phyloP scores from a whole-genome alignment of 2,797 vertebrate genomes.

The Paedocypris micromegethes region DNA sequence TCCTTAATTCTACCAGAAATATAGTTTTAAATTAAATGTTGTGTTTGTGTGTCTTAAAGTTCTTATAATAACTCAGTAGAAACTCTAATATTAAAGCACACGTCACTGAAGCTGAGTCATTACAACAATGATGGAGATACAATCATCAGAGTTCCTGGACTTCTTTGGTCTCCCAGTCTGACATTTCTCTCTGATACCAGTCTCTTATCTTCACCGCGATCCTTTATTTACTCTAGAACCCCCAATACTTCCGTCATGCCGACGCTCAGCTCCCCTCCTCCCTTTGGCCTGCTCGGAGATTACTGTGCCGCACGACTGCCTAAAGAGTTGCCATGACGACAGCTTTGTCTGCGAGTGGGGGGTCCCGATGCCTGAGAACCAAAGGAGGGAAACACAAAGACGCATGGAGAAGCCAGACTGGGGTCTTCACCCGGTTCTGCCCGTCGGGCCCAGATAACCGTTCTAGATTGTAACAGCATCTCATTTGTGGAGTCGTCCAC shows the following conservation, averaged over 20 bases:
- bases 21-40: too few relatives aligned
- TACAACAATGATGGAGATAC: slow-evolving; percentile 2
- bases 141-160: slow-evolving; percentile 4
- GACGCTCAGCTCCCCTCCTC: slow-evolving; percentile 10
- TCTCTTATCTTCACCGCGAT: slow-evolving; percentile 48
- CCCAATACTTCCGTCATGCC: slow-evolving; percentile 4
- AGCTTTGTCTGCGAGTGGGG: slow-evolving; percentile 52
- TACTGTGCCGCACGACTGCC: slow-evolving; percentile 40
- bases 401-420: slow-evolving; percentile 15
- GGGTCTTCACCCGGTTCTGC: slow-evolving; percentile 14
- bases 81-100: background rate
- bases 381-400: slow-evolving; percentile 23
- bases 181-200: slow-evolving; percentile 22
- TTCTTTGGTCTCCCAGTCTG: background rate
- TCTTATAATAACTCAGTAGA: too few relatives aligned
- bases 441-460: slow-evolving; percentile 12
- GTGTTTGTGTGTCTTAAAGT: too few relatives aligned
- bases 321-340: slow-evolving; percentile 55
- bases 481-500: background rate
- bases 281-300: slow-evolving; percentile 36
- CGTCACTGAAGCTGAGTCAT: slow-evolving; percentile 4
- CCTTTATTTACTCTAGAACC: slow-evolving; percentile 35
- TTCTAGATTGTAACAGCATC: slow-evolving; percentile 6
- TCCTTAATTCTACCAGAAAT: too few relatives aligned
- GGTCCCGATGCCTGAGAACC: slow-evolving; percentile 42